These are phyloP conservation scores for Sceliomorpha sp. DNA, from an alignment of 2,888 invertebrate genomes.

Conservation along the genomic window DNA sequence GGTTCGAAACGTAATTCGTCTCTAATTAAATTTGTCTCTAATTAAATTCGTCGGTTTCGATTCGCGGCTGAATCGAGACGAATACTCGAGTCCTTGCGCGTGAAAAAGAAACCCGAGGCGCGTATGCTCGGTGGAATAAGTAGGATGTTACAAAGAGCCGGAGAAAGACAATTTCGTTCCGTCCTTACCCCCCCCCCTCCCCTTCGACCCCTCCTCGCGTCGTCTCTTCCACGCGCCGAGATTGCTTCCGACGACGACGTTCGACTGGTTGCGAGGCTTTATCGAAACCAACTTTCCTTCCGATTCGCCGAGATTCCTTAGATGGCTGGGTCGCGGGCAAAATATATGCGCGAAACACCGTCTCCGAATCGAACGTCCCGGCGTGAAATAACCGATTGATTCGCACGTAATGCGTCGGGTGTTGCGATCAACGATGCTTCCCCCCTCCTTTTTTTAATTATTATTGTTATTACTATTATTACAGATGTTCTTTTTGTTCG, in stretches of 20 bases:
- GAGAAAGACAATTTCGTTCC: not conserved
- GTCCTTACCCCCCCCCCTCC: too few species aligned
- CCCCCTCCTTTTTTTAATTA: too few species aligned
- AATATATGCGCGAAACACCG: not conserved
- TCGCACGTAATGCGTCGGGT: not conserved
- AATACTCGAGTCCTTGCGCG: not conserved
- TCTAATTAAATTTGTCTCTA: too few species aligned
- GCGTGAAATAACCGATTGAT: not conserved
- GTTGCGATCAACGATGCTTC: too few species aligned
- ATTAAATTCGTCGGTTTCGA: not conserved
- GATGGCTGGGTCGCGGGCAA: not conserved
- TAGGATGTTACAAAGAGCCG: not conserved
- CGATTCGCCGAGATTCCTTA: slow-evolving; percentile 25
- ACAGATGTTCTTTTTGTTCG: too few species aligned
- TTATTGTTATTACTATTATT: too few species aligned
- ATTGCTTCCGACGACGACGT: slow-evolving; percentile 19
- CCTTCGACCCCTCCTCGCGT: too few species aligned
- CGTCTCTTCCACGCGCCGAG: too few species aligned
- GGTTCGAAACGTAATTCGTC: too few species aligned
- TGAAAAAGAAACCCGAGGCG: not conserved
- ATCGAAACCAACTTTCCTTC: slow-evolving; percentile 48
- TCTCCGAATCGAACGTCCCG: not conserved
- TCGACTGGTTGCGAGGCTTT: slow-evolving; percentile 28
- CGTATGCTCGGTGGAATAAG: too few species aligned
- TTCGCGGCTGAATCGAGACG: not conserved